A percentile compares a stretch with the other conserved stretches of the same genome.
phyloP scores from a whole-genome alignment of 2,888 invertebrate species.

The Pheosia tremula region DNA sequence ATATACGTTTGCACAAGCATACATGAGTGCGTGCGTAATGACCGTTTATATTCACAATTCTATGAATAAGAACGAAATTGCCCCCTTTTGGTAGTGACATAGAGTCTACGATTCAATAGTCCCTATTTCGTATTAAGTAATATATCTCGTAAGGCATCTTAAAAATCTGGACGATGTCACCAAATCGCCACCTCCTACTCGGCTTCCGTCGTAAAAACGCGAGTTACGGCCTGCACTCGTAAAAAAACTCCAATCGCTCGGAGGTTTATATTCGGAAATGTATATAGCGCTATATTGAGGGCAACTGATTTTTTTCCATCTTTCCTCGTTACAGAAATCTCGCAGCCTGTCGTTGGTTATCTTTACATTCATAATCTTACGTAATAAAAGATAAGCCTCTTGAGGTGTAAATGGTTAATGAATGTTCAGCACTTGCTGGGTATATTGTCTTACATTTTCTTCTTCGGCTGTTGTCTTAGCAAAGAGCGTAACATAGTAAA shows the following conservation, averaged over 20 bases:
- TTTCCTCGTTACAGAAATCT: slow-evolving; percentile 14
- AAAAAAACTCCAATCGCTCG: slow-evolving; percentile 51
- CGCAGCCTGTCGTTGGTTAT: background rate
- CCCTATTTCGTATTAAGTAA: background rate
- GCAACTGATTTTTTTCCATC: slow-evolving; percentile 29
- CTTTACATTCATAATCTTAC: slow-evolving; percentile 1
- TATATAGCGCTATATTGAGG: slow-evolving; percentile 27
- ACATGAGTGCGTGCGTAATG: too few relatives aligned
- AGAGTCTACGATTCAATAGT: background rate
- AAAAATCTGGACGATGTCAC: slow-evolving; percentile 5
- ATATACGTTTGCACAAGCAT: too few relatives aligned
- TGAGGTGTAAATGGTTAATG: background rate
- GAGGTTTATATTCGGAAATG: slow-evolving; percentile 35
- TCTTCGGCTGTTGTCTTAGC: too few relatives aligned
- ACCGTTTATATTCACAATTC: background rate
- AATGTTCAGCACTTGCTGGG: background rate
- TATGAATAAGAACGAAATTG: background rate
- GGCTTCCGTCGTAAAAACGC: slow-evolving; percentile 32
- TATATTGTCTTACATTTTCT: too few relatives aligned
- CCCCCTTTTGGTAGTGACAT: background rate
- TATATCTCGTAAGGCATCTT: background rate
- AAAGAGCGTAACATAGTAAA: too few relatives aligned
- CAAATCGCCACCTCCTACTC: slow-evolving; percentile 16
- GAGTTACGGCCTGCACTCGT: slow-evolving; percentile 42
- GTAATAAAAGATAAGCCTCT: slow-evolving; percentile 2